Percentiles rank a stretch among this genome's conserved stretches.
Evolutionary conservation across 2,888 invertebrate genomes (phyloP).

Genomic region (Epinotia brunnichana): DNA sequence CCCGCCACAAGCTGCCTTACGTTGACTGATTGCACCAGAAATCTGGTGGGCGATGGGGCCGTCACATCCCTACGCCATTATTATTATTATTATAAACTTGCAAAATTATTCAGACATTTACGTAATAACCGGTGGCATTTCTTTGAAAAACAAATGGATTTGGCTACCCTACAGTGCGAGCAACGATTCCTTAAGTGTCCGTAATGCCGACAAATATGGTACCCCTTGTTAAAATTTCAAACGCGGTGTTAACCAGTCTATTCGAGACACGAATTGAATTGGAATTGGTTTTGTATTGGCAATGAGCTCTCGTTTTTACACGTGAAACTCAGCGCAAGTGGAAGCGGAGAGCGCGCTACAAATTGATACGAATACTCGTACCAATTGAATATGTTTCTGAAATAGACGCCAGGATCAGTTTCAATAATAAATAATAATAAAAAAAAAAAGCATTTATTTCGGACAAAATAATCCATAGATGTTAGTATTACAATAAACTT

Average conservation of each 20-base stretch:
- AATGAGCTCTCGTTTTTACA: neutral
- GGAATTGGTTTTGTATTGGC: neutral
- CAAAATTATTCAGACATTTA: no score
- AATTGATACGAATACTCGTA: no score
- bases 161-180: constrained; percentile 24
- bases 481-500: no score
- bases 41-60: no score
- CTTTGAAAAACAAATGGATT: neutral
- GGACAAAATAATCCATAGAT: no score
- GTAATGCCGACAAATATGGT: constrained; percentile 41
- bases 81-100: no score
- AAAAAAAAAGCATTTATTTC: no score
- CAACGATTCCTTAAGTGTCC: constrained; percentile 28
- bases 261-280: neutral
- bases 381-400: neutral
- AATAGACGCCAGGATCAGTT: neutral
- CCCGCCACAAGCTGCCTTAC: no score
- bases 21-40: no score
- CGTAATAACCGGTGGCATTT: neutral
- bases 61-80: no score
- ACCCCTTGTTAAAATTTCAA: constrained; percentile 50
- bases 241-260: constrained; percentile 40
- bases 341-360: neutral
- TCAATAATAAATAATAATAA: no score
- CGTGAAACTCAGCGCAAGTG: neutral